phyloP scores from a whole-genome alignment of 2,888 invertebrate species.

The Aromia moschata region DNA sequence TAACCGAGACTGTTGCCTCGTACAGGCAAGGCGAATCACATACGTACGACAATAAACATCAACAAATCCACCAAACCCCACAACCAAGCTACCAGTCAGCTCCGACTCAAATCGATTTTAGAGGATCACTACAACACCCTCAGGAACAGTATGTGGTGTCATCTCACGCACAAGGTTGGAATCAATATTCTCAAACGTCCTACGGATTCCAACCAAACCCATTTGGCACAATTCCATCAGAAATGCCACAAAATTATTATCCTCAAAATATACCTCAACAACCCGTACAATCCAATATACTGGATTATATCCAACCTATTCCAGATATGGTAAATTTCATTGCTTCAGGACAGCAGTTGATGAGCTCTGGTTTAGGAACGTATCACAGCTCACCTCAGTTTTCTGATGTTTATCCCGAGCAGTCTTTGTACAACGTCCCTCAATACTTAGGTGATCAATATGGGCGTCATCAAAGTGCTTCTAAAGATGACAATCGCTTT shows the following conservation, averaged over 20 bases:
- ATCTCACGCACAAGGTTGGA: slow-evolving; percentile 44
- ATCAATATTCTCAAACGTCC: slow-evolving; percentile 48
- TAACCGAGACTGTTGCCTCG: neutral
- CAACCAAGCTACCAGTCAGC: slow-evolving; percentile 17
- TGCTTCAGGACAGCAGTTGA: slow-evolving; percentile 61
- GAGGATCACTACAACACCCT: slow-evolving; percentile 8
- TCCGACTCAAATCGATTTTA: slow-evolving; percentile 21
- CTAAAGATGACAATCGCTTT: slow-evolving; percentile 2
- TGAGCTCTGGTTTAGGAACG: slow-evolving; percentile 64
- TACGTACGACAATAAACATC: slow-evolving; percentile 1
- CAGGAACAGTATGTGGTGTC: slow-evolving; percentile 31
- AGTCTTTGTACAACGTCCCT: slow-evolving; percentile 10
- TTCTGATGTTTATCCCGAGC: slow-evolving; percentile 23
- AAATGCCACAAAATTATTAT: slow-evolving; percentile 38
- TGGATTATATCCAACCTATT: slow-evolving; percentile 64
- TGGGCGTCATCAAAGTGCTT: neutral
- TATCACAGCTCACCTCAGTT: slow-evolving; percentile 55
- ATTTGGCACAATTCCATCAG: slow-evolving; percentile 7
- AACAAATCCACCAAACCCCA: neutral
- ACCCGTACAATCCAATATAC: slow-evolving; percentile 53
- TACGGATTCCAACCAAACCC: slow-evolving; percentile 38
- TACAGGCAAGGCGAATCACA: slow-evolving; percentile 3
- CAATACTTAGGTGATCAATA: slow-evolving; percentile 21
- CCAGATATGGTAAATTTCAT: slow-evolving; percentile 66
- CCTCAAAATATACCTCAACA: slow-evolving; percentile 34